Base-by-base conservation (phyloP, 2,888 invertebrate species). In the Panopea generosa region DNA sequence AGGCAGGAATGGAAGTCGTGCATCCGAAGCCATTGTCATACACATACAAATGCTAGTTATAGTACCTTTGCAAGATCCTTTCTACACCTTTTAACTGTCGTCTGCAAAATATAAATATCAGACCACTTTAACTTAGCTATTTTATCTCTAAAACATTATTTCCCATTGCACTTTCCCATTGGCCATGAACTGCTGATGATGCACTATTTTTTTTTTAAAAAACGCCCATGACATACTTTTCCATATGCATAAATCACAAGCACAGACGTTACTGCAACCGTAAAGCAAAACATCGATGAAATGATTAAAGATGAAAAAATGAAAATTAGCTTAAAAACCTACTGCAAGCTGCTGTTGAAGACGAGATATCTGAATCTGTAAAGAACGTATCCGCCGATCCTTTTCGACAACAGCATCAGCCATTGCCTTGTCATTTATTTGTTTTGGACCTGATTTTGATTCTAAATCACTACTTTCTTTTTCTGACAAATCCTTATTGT, bases 311-410 rank as follows among this genome's bases (percentile, higher is more conserved):
- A 45, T 16, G 20, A 22, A n/a, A 26, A 20, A 56, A 47, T 47
- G n/a, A 29, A 40, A 29, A 33, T 3, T 3, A 63, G 20, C 18
- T 66, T 65, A 81, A 70, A 83, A 85, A 87, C 87, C 77, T 84
- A 90, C 90, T 20, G 86, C 82, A 49, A 89, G 70, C 66, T 89
- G 87, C 49, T 82, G 80, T 50, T 87, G 87, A 40, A 90, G 86
- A 18, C 83, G 55, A 0, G 81, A 70, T 26, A 88, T 84, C 62
- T 89, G 87, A 22, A 83, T 82, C 78, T 89, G 87, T 29, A 89
- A 73, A 14, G 84, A 84, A 16, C 83, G 75, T 49, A 87, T 82
- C 56, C 86, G 70, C 62, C 87, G 76, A 49, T 84, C 83, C 45
- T 85, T 82, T 52, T 85, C 84, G 40, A 81, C 77, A n/a, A 66